Evolutionary conservation across 2,113 vertebrate genomes (phyloP).

Genomic region (Callospermophilus lateralis): DNA sequence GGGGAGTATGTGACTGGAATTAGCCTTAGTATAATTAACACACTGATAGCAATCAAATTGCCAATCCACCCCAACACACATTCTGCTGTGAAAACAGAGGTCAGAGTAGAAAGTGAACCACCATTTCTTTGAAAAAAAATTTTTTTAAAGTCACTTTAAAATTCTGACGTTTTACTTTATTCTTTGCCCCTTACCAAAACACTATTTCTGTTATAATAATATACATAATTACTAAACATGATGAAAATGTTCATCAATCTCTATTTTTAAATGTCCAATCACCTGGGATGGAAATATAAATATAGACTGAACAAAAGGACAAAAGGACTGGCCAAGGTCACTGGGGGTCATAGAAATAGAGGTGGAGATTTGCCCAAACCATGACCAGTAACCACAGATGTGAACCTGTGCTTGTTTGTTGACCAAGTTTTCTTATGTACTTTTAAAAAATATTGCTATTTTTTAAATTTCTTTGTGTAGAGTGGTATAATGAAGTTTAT

Average conservation of each 20-base stretch:
- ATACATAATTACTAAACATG: not conserved
- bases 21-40: not conserved
- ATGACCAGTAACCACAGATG: not conserved
- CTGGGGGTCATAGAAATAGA: not conserved
- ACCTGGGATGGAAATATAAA: not conserved
- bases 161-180: not conserved
- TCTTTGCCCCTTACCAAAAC: not conserved
- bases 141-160: conserved; percentile 19
- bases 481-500: not conserved
- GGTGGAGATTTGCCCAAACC: not conserved
- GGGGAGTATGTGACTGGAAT: not conserved
- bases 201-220: not conserved
- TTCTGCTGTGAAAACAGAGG: not conserved
- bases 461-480: conserved; percentile 11
- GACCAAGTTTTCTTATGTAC: not conserved
- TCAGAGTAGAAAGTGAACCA: conserved; percentile 3
- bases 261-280: not conserved
- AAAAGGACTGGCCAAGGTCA: not conserved
- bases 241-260: not conserved
- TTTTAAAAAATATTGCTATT: not conserved
- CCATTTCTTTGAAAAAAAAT: conserved; percentile 18
- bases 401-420: not conserved
- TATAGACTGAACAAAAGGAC: not conserved
- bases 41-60: not conserved
- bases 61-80: not conserved